Percentiles rank a stretch among this genome's conserved stretches.
These are phyloP conservation scores for Diabrotica balteata DNA, from an alignment of 2,888 invertebrate genomes.

Conservation along the genomic window DNA sequence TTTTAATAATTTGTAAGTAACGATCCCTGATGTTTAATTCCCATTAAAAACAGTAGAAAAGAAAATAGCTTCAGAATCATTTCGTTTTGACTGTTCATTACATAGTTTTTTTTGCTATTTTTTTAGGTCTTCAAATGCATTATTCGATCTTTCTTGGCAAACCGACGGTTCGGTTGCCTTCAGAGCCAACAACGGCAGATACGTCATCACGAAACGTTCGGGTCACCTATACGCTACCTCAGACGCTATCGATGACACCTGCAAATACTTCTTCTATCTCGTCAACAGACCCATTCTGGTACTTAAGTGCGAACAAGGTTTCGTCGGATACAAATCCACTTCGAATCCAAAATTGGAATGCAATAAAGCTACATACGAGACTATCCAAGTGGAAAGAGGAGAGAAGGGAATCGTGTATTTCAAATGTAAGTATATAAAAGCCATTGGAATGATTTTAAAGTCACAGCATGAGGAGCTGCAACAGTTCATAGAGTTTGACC, in stretches of 20 bases:
- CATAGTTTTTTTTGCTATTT: slow-evolving; percentile 21
- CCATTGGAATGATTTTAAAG: not conserved
- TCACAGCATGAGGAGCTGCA: too few relatives aligned
- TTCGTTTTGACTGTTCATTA: too few relatives aligned
- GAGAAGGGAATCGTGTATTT: slow-evolving; percentile 90
- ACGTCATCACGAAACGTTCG: slow-evolving; percentile 91
- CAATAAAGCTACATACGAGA: slow-evolving; percentile 94
- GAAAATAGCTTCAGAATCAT: too few relatives aligned
- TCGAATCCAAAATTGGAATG: slow-evolving; percentile 86
- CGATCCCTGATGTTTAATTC: too few relatives aligned
- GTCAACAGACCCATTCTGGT: slow-evolving; percentile 94
- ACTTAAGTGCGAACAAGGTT: slow-evolving; percentile 93
- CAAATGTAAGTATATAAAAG: slow-evolving; percentile 71
- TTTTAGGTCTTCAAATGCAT: slow-evolving; percentile 85
- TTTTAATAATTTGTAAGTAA: too few relatives aligned
- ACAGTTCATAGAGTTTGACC: too few relatives aligned
- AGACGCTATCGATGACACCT: slow-evolving; percentile 83
- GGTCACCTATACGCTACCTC: slow-evolving; percentile 91
- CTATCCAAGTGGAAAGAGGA: slow-evolving; percentile 88
- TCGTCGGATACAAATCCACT: slow-evolving; percentile 87
- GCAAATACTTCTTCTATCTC: slow-evolving; percentile 93
- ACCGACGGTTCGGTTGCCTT: slow-evolving; percentile 90
- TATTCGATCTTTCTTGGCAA: slow-evolving; percentile 93
- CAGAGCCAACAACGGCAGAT: slow-evolving; percentile 93
- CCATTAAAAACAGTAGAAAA: too few relatives aligned